Evolutionary conservation across 2,113 vertebrate genomes (phyloP).

Genomic region (Brachyhypopomus gauderio): DNA sequence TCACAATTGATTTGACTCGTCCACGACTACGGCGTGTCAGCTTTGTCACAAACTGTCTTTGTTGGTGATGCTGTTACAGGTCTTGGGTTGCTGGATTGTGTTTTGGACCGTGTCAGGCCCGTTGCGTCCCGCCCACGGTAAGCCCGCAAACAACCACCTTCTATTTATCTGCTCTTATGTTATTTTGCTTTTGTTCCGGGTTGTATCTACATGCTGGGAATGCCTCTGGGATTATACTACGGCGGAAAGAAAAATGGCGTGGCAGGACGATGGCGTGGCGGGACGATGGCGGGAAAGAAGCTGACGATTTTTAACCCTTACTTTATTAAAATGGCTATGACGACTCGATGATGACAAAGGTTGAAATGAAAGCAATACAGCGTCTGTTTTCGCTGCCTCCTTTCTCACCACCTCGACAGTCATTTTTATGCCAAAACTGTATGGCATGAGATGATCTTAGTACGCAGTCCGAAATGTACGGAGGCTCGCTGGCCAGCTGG

Average conservation of each 20-base stretch:
- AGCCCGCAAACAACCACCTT: constrained; percentile 79
- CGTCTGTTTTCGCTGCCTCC: constrained; percentile 29
- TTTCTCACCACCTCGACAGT: constrained; percentile 38
- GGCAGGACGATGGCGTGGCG: constrained; percentile 72
- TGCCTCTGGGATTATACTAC: constrained; percentile 56
- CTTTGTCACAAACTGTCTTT: constrained; percentile 94
- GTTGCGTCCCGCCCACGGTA: constrained; percentile 75
- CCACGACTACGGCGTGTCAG: constrained; percentile 81
- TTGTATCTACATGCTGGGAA: constrained; percentile 55
- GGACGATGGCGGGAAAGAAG: constrained; percentile 61
- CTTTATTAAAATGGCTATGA: constrained; percentile 61
- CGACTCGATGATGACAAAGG: constrained; percentile 52
- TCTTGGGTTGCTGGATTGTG: constrained; percentile 78
- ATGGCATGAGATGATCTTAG: constrained; percentile 29
- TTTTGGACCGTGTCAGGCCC: constrained; percentile 79
- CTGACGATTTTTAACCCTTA: constrained; percentile 69
- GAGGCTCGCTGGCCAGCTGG: constrained; percentile 41
- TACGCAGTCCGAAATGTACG: constrained; percentile 49
- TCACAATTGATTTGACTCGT: constrained; percentile 95
- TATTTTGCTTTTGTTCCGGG: not conserved
- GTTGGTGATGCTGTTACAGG: constrained; percentile 82
- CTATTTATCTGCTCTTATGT: constrained; percentile 73
- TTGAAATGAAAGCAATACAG: constrained; percentile 63
- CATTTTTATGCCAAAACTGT: constrained; percentile 32
- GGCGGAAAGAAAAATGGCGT: constrained; percentile 72